phyloP scores from a whole-genome alignment of 2,888 invertebrate genomes.

The Cloeon dipterum region DNA sequence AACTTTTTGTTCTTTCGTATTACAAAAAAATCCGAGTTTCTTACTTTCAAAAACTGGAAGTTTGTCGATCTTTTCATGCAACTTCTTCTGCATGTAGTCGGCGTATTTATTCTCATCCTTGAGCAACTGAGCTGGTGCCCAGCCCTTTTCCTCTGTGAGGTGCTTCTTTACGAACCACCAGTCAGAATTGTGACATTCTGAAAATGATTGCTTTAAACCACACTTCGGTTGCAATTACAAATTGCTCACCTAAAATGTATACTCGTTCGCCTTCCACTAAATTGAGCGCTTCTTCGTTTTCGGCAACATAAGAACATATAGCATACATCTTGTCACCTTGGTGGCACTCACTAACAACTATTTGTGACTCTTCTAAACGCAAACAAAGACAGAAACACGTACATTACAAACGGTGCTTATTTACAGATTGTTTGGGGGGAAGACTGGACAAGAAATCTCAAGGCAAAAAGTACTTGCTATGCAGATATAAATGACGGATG shows the following conservation, averaged over 20 bases:
- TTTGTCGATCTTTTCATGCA: conserved; percentile 78
- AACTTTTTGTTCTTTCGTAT: too few species aligned
- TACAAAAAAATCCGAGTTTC: too few species aligned
- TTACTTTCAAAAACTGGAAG: conserved; percentile 81
- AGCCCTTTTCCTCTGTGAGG: conserved; percentile 74
- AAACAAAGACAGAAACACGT: conserved; percentile 2
- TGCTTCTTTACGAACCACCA: conserved; percentile 88
- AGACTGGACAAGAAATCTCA: too few species aligned
- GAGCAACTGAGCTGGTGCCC: conserved; percentile 77
- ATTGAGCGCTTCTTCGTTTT: conserved; percentile 68
- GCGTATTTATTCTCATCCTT: conserved; percentile 64
- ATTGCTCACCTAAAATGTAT: conserved; percentile 42
- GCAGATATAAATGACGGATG: conserved; percentile 2
- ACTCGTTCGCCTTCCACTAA: conserved; percentile 78
- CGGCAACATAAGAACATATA: conserved; percentile 64
- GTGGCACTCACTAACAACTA: conserved; percentile 24
- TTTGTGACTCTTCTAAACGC: conserved; percentile 14
- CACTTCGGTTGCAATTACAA: not conserved
- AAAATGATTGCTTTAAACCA: conserved; percentile 1
- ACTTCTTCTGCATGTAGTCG: conserved; percentile 61
- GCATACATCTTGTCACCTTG: conserved; percentile 63
- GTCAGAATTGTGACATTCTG: conserved; percentile 61
- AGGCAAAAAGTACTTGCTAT: too few species aligned
- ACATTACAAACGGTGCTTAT: not conserved
- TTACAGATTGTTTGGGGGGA: too few species aligned